phyloP scores from a whole-genome alignment of 2,888 invertebrate species.

The Caenorhabditis drosophilae region DNA sequence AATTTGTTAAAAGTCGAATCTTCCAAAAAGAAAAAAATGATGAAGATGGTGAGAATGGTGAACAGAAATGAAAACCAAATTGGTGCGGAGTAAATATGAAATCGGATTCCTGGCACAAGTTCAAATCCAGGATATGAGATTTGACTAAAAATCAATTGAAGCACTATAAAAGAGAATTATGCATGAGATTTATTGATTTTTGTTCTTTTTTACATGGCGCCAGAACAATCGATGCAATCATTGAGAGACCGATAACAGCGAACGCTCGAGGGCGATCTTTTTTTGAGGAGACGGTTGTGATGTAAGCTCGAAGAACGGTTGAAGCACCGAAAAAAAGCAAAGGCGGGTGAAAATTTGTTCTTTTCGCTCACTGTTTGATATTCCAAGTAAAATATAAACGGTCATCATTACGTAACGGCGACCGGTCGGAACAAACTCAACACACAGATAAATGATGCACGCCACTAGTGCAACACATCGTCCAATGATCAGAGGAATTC shows the following conservation, averaged over 20 bases:
- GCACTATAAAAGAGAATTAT: slow-evolving; percentile 14
- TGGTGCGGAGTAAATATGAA: slow-evolving; percentile 35
- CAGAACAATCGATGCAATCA: slow-evolving; percentile 28
- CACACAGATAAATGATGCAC: slow-evolving; percentile 15
- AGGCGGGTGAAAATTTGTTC: no score
- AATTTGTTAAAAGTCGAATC: slow-evolving; percentile 12
- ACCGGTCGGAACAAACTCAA: slow-evolving; percentile 18
- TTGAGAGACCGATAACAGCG: slow-evolving; percentile 23
- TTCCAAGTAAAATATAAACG: slow-evolving; percentile 15
- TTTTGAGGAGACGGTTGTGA: slow-evolving; percentile 23
- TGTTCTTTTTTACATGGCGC: slow-evolving; percentile 12
- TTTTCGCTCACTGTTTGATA: slow-evolving; percentile 22
- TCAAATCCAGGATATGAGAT: slow-evolving; percentile 50
- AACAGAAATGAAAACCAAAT: slow-evolving; percentile 34
- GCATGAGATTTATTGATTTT: neutral
- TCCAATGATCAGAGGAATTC: slow-evolving; percentile 24
- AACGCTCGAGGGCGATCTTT: slow-evolving; percentile 29
- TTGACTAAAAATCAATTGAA: slow-evolving; percentile 46
- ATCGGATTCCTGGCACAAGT: slow-evolving; percentile 30
- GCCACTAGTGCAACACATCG: slow-evolving; percentile 23
- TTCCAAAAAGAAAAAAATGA: slow-evolving; percentile 20
- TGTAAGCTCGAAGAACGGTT: slow-evolving; percentile 30
- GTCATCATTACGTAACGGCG: slow-evolving; percentile 21
- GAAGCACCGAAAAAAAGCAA: slow-evolving; percentile 12
- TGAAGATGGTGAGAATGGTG: slow-evolving; percentile 14